Conservation (phyloP, 2,797 vertebrate species). For the Nothura maculosa region DNA sequence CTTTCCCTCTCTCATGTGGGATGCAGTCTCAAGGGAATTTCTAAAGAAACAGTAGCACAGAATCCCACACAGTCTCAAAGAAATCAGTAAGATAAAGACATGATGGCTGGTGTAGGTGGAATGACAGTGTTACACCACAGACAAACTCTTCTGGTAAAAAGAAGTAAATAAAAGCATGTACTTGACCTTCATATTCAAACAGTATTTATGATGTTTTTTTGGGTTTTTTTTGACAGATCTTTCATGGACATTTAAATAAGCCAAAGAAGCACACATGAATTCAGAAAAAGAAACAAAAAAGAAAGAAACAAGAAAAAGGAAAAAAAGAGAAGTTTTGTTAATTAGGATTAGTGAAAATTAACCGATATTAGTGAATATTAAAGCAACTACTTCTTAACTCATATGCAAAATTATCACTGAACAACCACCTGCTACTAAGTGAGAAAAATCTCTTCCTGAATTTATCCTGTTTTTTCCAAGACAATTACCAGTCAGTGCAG, state of each 20-base stretch:
- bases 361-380: not conserved
- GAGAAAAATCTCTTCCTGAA: not conserved
- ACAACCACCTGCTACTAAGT: not conserved
- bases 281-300: not conserved
- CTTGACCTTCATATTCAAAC: not conserved
- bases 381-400: not conserved
- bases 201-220: not conserved
- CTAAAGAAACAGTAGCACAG: not conserved
- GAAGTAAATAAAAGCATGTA: not conserved
- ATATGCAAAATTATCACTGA: not conserved
- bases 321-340: too few species aligned
- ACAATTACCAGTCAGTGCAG: not conserved
- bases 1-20: not conserved
- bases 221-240: not conserved
- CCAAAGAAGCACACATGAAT: not conserved
- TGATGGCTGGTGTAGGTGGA: slow-evolving; percentile 16
- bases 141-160: slow-evolving; percentile 21
- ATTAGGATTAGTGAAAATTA: too few species aligned
- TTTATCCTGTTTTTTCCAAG: not conserved
- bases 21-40: slow-evolving; percentile 34
- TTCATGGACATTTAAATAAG: not conserved
- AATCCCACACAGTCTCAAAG: slow-evolving; percentile 64
- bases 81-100: slow-evolving; percentile 61
- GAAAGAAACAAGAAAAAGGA: too few species aligned
- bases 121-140: slow-evolving; percentile 55